phyloP scores from a whole-genome alignment of 64 coral and sea anemone species.

The Hydrozoanthus tunicans region DNA sequence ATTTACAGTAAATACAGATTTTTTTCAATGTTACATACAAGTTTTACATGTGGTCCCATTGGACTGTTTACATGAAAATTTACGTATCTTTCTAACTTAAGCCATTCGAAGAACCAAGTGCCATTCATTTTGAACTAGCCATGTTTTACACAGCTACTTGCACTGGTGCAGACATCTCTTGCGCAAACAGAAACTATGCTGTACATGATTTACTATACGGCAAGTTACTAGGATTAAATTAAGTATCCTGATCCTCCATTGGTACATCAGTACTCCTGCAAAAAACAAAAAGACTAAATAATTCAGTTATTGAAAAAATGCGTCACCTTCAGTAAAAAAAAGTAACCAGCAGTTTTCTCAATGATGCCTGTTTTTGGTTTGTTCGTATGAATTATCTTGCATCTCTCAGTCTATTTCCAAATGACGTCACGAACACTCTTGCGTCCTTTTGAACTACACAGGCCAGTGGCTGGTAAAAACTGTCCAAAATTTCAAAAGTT shows the following conservation, averaged over 20 bases:
- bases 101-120: constrained; percentile 36
- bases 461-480: too few species aligned
- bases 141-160: constrained; percentile 43
- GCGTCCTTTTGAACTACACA: too few species aligned
- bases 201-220: neutral
- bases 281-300: constrained; percentile 12
- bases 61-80: constrained; percentile 38
- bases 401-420: too few species aligned
- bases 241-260: constrained; percentile 40
- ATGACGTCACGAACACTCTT: too few species aligned
- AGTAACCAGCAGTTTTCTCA: neutral
- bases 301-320: neutral
- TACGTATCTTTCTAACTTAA: constrained; percentile 27
- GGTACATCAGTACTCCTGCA: constrained; percentile 24
- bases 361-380: too few species aligned
- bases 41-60: constrained; percentile 44
- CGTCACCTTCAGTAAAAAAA: too few species aligned
- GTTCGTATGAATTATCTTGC: too few species aligned
- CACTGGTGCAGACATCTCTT: neutral
- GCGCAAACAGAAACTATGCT: neutral
- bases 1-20: constrained; percentile 61
- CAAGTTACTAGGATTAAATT: constrained; percentile 36
- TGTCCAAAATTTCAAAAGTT: too few species aligned
- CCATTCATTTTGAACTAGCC: constrained; percentile 35
- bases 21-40: constrained; percentile 42